Evolutionary conservation across 2,888 invertebrate species (phyloP), one percentile per base, ranked within the genome.

Genomic region (Andrena marginata): DNA sequence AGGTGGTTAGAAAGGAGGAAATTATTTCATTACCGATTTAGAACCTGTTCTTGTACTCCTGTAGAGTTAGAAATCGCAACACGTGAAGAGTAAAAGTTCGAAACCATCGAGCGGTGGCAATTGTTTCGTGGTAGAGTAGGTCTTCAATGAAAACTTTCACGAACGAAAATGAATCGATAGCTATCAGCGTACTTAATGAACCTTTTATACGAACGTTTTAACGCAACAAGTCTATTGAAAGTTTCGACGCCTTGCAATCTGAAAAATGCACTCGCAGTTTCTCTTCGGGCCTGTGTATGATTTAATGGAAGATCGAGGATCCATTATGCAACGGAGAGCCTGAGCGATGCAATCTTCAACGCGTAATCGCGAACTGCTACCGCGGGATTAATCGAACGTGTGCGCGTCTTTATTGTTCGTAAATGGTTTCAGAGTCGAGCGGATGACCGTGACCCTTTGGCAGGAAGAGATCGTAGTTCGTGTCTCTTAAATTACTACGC

Each of bases 311-410:
- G 82, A 81, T 71, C 80, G 16, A 20, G 65, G 35, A 63, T 56
- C 65, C 62, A 67, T 82, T 82, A 81, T 71, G 82, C 82, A 82
- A 82, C 70, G 20, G 60, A 48, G 7, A 80, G 70, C 60, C 59
- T 60, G 29, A 7, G n/a, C 69, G 82, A 82, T 82, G 70, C 70
- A 70, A 82, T 82, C 82, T 82, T 75, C 70, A 56, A 71, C 75
- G 56, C 75, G 82, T 82, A 81, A 82, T 81, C 82, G 49, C 26
- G 54, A 75, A 87, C 77, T 79, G 84, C 73, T 77, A 77, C 76
- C 48, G 64, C 68, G n/a, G 68, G 69, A 69, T 59, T 79, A 59
- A 79, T 64, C 80, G 56, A 35, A 49, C 29, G 16, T 33, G 49
- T 54, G 42, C 16, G 23, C 29, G 33, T 49, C 23, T 60, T 78